Evolutionary conservation across 2,888 invertebrate genomes (phyloP).

Genomic region (Automeris io): DNA sequence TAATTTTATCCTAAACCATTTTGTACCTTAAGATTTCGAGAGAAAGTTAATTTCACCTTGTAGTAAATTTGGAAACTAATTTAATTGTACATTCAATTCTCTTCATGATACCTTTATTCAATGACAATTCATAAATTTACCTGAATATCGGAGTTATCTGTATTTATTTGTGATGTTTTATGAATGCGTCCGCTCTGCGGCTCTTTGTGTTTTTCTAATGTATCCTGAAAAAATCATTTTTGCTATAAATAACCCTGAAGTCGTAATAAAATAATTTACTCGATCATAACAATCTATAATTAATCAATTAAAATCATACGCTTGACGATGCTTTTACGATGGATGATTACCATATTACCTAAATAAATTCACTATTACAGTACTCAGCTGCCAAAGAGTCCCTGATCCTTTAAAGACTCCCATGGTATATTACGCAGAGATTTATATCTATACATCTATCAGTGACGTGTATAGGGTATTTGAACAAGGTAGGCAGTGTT

Average conservation of each 20-base stretch:
- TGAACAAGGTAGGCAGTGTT: no score
- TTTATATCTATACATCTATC: no score
- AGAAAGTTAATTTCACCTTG: background rate
- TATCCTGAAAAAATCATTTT: constrained; percentile 35
- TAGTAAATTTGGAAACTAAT: background rate
- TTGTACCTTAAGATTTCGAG: background rate
- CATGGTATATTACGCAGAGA: no score
- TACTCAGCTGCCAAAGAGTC: no score
- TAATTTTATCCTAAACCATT: background rate
- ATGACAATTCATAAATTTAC: constrained; percentile 23
- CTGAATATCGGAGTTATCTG: constrained; percentile 44
- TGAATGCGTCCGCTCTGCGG: constrained; percentile 25
- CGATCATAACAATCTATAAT: no score
- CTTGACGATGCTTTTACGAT: no score
- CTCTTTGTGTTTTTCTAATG: constrained; percentile 41
- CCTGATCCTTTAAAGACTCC: no score
- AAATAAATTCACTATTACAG: no score
- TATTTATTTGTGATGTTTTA: constrained; percentile 33
- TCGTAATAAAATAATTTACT: no score
- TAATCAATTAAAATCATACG: no score
- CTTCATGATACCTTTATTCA: constrained; percentile 5
- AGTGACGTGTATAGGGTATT: no score
- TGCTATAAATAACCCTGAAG: background rate
- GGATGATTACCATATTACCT: no score
- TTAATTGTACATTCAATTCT: constrained; percentile 13